Base-by-base conservation (phyloP, 2,888 invertebrate genomes). In the Drosophila paranaensis region DNA sequence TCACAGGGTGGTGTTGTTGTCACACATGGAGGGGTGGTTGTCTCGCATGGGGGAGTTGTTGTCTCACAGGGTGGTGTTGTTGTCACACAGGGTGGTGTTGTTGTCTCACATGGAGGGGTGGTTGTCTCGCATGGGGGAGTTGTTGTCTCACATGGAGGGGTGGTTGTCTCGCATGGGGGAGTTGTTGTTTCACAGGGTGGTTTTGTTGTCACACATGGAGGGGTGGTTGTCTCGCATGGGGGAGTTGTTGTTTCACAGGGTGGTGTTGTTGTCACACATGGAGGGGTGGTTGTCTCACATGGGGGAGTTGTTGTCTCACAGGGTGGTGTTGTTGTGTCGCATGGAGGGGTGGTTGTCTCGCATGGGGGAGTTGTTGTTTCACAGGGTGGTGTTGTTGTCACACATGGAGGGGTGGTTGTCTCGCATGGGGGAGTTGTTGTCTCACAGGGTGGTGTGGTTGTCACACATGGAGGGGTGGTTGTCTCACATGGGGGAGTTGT, bases 21-120 rank as follows among this genome's bases (percentile, higher is more conserved):
- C 42, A 9, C 3, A 8, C 42, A 42, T 9, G 30, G 30, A 2
- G 42, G 16, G 9, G 79, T 67, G 20, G 50, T 56, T 30, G 58
- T 51, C 42, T 16, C 9, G 3, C 42, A 42, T 2, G 67, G 54
- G 9, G 50, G 37, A 40, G 25, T 40, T 11, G 57, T 40, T 20
- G 42, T 20, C 48, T 9, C 25, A n/a, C 72, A 74, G 0, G 71
- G 45, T 1, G 64, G 39, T 0, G 33, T 33, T 33, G 33, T 10
- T 9, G 33, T 33, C 9, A 2, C 2, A 10, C 33, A 33, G 2
- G 33, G 33, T 2, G 33, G 33, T 2, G 33, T 9, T 33, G 30
- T 33, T 33, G 30, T 30, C 30, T 8, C 30, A 33, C 30, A 33
- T 33, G 30, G 30, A 30, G 30, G 30, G 8, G 30, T 30, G 6